Conservation (phyloP, 2,113 vertebrate genomes). For the Leucosticte australis region DNA sequence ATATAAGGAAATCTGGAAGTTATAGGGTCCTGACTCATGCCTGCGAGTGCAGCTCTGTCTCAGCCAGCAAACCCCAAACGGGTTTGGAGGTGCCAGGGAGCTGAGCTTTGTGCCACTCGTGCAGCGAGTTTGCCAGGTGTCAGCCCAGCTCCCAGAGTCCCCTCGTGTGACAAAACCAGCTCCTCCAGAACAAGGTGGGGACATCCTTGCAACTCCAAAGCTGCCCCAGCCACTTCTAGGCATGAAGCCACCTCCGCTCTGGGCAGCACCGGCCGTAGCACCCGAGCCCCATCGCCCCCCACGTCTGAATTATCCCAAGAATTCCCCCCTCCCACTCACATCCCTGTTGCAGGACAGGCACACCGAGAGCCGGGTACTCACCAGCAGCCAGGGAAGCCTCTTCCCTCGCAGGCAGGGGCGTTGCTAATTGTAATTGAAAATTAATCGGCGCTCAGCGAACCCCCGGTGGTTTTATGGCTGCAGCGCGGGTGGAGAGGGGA, state of each 20-base stretch:
- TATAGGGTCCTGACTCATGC: too few species aligned
- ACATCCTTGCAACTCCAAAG: neutral
- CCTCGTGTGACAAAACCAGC: neutral
- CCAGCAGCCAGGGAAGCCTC: conserved; percentile 35
- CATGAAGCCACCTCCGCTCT: neutral
- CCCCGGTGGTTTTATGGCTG: neutral
- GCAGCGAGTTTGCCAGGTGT: neutral
- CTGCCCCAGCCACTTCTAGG: neutral
- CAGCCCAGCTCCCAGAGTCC: neutral
- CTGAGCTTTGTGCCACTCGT: neutral
- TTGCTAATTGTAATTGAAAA: neutral
- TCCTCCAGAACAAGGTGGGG: neutral
- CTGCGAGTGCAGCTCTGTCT: rapidly evolving
- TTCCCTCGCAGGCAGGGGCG: neutral
- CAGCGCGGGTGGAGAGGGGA: neutral
- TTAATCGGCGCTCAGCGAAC: neutral
- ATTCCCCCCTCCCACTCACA: neutral
- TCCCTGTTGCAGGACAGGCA: neutral
- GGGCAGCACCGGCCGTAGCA: rapidly evolving
- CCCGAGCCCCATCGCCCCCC: rapidly evolving
- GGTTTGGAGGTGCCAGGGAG: neutral
- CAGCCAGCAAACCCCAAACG: neutral
- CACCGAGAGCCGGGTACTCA: conserved; percentile 53
- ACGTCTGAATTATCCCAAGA: neutral
- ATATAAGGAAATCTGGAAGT: neutral